phyloP scores from a whole-genome alignment of 2,113 vertebrate species.

The Cricetomys ansorgei region DNA sequence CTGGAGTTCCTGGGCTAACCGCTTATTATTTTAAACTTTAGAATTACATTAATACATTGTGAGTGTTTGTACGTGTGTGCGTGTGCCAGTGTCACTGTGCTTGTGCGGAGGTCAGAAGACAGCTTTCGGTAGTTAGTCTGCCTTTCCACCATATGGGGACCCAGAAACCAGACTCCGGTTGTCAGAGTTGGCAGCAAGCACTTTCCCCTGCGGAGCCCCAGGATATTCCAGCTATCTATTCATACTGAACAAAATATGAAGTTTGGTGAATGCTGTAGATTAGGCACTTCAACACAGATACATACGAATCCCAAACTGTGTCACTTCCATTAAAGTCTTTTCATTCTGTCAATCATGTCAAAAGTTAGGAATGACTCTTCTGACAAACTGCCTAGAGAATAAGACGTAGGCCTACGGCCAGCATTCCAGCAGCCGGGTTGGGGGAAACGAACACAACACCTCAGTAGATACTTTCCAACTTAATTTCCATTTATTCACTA shows the following conservation, averaged over 20 bases:
- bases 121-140: not conserved
- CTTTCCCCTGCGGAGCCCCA: not conserved
- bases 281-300: not conserved
- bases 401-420: not conserved
- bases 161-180: not conserved
- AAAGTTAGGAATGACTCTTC: not conserved
- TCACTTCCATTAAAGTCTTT: conserved; percentile 6
- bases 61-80: not conserved
- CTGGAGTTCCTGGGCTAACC: not conserved
- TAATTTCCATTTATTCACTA: not conserved
- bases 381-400: not conserved
- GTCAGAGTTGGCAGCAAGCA: not conserved
- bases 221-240: not conserved
- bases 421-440: not conserved
- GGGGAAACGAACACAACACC: not conserved
- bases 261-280: not conserved
- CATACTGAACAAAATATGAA: not conserved
- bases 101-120: not conserved
- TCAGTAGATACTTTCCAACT: not conserved
- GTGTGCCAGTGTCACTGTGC: not conserved
- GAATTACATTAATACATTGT: not conserved
- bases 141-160: not conserved
- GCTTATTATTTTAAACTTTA: not conserved
- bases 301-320: not conserved
- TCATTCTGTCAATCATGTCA: not conserved